Evolutionary conservation across 2,888 invertebrate genomes (phyloP).

Genomic region (Heliconius ismenius): DNA sequence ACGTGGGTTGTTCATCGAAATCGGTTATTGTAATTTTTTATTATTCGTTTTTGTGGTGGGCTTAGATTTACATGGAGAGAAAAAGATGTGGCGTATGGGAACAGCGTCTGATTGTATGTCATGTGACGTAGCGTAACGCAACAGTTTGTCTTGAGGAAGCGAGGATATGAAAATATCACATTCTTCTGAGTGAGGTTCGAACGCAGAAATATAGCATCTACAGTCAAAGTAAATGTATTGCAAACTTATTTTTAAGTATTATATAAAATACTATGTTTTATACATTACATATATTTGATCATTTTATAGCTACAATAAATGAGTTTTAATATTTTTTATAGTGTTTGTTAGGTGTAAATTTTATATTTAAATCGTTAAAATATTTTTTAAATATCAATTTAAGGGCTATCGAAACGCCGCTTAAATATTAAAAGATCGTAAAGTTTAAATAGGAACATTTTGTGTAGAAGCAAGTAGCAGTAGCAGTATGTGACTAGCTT

Average conservation of each 20-base stretch:
- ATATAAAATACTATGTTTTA: too few relatives aligned
- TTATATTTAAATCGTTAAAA: background rate
- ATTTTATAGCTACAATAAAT: background rate
- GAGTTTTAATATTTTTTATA: background rate
- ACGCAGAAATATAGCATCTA: too few relatives aligned
- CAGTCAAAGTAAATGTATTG: too few relatives aligned
- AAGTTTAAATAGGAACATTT: conserved; percentile 37
- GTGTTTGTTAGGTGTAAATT: background rate
- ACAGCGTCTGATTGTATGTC: background rate
- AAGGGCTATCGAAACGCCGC: background rate
- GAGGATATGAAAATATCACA: too few relatives aligned
- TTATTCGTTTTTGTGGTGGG: too few relatives aligned
- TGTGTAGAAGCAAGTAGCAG: conserved; percentile 12
- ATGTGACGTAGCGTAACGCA: background rate
- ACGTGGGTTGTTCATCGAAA: background rate
- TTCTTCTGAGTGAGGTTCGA: too few relatives aligned
- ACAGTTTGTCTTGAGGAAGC: too few relatives aligned
- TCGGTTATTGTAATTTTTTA: background rate
- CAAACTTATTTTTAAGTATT: too few relatives aligned
- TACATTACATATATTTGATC: background rate
- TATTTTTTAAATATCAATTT: background rate
- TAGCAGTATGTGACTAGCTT: background rate
- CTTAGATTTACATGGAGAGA: too few relatives aligned
- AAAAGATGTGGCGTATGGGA: background rate
- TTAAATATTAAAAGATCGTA: conserved; percentile 45